Evolutionary conservation across 2,888 invertebrate genomes (phyloP).

Genomic region (Boloria euphrosyne): DNA sequence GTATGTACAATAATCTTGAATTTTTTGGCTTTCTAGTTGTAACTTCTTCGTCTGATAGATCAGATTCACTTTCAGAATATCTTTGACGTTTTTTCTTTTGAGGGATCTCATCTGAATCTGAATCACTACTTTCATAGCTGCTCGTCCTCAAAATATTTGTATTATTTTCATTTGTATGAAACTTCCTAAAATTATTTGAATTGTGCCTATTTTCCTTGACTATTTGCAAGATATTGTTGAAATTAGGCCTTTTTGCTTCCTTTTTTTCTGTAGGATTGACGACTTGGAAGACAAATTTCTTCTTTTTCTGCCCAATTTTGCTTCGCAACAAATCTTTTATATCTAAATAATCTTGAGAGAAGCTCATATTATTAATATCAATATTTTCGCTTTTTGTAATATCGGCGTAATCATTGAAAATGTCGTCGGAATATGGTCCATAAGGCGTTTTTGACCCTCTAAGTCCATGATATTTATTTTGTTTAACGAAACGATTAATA

Average conservation of each 20-base stretch:
- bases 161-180: background rate
- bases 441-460: background rate
- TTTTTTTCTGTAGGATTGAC: background rate
- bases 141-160: conserved; percentile 30
- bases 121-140: conserved; percentile 21
- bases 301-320: background rate
- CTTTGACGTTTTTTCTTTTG: background rate
- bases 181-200: conserved; percentile 6
- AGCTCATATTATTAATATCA: background rate
- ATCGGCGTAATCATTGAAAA: conserved; percentile 5
- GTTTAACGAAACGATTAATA: conserved; percentile 13
- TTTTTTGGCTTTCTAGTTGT: conserved; percentile 10
- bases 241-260: too few species aligned
- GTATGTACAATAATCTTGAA: conserved; percentile 37
- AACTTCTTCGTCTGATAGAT: background rate
- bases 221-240: background rate
- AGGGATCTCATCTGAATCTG: conserved; percentile 16
- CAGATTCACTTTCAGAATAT: background rate
- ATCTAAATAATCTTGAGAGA: conserved; percentile 43
- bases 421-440: background rate
- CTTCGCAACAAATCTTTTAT: conserved; percentile 37
- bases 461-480: background rate
- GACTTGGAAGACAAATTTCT: conserved; percentile 6
- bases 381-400: background rate
- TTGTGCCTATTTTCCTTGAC: too few species aligned